Base-by-base conservation (phyloP, 2,113 vertebrate genomes). In the Thamnophis sirtalis region DNA sequence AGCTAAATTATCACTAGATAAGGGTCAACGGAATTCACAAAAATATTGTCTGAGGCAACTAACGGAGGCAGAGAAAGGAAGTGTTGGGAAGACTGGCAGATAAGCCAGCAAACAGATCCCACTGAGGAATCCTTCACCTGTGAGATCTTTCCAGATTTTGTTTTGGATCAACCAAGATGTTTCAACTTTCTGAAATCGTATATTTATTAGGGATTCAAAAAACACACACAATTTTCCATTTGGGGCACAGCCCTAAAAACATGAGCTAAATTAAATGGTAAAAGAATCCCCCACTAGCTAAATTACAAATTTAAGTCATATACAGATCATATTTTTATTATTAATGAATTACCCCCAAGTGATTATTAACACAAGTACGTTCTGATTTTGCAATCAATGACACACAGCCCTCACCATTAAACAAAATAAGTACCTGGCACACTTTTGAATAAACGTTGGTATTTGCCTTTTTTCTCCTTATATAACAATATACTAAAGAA, bases 201-300 rank as follows among this genome's bases (percentile, higher is more conserved):
- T 80, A 80, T 80, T 80, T 43, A 19, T 43, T 80, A 3, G 7
- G 7, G 33, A 80, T 80, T 73, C 28, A 73, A 15, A 73, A 73
- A 17, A 73, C n/a, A 9, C 2, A 19, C 28, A 68, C 6, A 11
- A 68, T 43, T 80, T 80, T 80, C 73, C 73, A 43, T 43, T 80
- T 21, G 73, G 73, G 33, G 1, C 33, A 43, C 17, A 80, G 17
- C 33, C 68, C 33, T 43, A 21, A 85, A 93, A 93, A 94, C 93
- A 92, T 89, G 94, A 86, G 92, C 94, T 87, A 92, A 93, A 92
- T 89, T 0, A 0, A 93, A 92, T 92, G 88, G 92, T 53, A 84
- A 86, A 33, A 92, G 54, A 56, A 89, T 93, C 93, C 11, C 28
- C 4, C 60, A 33, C 89, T 93, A 93, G 91, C 92, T 94, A 93